Percentiles rank a stretch among this genome's conserved stretches.
Evolutionary conservation across 2,113 vertebrate genomes (phyloP).

Genomic region (Microcebus griseorufus): DNA sequence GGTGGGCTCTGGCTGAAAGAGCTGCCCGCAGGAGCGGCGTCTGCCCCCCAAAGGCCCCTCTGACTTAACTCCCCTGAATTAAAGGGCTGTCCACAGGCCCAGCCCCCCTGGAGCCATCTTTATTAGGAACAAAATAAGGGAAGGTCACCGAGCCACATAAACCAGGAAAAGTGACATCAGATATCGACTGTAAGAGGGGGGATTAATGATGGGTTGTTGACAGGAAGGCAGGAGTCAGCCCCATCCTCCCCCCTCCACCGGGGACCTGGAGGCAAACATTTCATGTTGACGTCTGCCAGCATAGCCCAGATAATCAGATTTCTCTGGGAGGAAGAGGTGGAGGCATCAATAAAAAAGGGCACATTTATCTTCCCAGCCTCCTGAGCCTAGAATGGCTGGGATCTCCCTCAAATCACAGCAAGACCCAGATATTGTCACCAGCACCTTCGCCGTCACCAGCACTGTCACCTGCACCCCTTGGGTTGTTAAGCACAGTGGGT

Average conservation of each 20-base stretch:
- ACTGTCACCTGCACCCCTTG: background rate
- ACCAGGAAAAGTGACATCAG: slow-evolving; percentile 75
- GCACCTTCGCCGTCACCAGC: background rate
- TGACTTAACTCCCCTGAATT: slow-evolving; percentile 68
- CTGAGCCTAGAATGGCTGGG: background rate
- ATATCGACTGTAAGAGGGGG: slow-evolving; percentile 71
- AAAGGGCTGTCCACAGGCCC: background rate
- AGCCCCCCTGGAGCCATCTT: slow-evolving; percentile 38
- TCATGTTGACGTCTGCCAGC: slow-evolving; percentile 71
- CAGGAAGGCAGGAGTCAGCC: slow-evolving; percentile 66
- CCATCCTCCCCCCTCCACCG: background rate
- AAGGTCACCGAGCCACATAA: slow-evolving; percentile 75
- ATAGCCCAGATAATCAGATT: slow-evolving; percentile 77
- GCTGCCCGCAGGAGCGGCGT: background rate
- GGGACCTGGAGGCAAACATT: slow-evolving; percentile 75
- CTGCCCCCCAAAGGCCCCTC: background rate
- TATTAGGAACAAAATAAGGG: slow-evolving; percentile 74
- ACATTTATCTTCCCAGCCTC: slow-evolving; percentile 65
- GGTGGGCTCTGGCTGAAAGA: background rate
- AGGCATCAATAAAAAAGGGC: slow-evolving; percentile 69
- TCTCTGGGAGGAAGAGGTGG: slow-evolving; percentile 52
- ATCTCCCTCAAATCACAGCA: background rate
- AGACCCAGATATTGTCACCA: background rate
- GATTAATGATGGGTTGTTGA: slow-evolving; percentile 81
- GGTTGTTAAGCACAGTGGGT: background rate